phyloP scores from a whole-genome alignment of 1,140 invertebrate genomes.

The Pogonomyrmex californicus region DNA sequence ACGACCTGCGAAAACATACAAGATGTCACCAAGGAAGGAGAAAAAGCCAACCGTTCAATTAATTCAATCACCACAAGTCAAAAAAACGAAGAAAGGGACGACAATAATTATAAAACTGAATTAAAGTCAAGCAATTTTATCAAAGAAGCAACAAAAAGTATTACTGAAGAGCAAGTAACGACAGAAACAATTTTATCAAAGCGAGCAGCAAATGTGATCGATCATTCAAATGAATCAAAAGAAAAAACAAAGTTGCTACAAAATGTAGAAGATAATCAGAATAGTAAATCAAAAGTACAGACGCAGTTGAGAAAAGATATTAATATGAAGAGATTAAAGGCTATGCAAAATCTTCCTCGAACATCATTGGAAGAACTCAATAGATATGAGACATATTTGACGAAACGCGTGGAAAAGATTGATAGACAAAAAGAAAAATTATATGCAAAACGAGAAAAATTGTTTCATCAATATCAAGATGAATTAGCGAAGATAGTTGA shows the following conservation, averaged over 20 bases:
- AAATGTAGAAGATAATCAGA: background rate
- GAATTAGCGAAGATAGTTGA: conserved; percentile 42
- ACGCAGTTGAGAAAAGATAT: background rate
- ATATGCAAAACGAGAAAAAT: conserved; percentile 60
- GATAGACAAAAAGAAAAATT: conserved; percentile 69
- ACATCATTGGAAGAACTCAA: background rate
- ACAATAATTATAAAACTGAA: background rate
- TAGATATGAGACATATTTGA: conserved; percentile 33
- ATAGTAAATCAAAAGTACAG: background rate
- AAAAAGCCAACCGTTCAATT: background rate
- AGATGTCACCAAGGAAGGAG: background rate
- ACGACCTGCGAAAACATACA: background rate
- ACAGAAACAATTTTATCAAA: conserved; percentile 26
- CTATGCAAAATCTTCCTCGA: background rate
- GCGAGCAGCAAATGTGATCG: background rate
- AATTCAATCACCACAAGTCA: background rate
- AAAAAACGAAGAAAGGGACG: background rate
- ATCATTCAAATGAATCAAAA: background rate
- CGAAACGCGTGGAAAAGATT: conserved; percentile 64
- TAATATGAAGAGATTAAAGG: background rate
- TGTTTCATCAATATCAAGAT: conserved; percentile 66
- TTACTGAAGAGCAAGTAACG: background rate
- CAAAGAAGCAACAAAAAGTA: conserved; percentile 24
- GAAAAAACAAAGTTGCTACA: background rate
- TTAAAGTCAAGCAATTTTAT: background rate